Evolutionary conservation across 2,797 vertebrate genomes (phyloP).

Genomic region (Microctenopoma lineatum): DNA sequence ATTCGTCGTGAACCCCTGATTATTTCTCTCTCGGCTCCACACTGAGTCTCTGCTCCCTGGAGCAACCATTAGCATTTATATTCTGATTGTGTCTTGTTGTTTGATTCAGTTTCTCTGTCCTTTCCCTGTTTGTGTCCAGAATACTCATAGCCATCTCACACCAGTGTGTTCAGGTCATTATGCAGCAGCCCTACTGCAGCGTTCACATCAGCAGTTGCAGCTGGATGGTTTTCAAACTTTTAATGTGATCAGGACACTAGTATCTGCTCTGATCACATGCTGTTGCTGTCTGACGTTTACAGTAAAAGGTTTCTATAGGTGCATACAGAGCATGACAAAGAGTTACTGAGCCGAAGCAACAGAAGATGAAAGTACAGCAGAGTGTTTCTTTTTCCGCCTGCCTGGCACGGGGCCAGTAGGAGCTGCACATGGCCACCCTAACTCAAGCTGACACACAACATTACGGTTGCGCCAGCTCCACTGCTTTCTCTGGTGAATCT

Average conservation of each 20-base stretch:
- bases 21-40: slow-evolving; percentile 14
- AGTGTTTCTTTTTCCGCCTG: slow-evolving; percentile 34
- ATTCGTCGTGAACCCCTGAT: slow-evolving; percentile 7
- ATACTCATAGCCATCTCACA: slow-evolving; percentile 31
- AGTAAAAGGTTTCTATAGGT: slow-evolving; percentile 19
- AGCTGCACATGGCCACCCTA: slow-evolving; percentile 35
- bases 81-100: slow-evolving; percentile 21
- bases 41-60: slow-evolving; percentile 22
- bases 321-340: slow-evolving; percentile 21
- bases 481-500: slow-evolving; percentile 27
- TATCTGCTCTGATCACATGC: slow-evolving; percentile 15
- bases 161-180: slow-evolving; percentile 33
- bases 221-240: slow-evolving; percentile 23
- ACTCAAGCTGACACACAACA: slow-evolving; percentile 49
- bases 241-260: background rate
- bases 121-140: slow-evolving; percentile 19
- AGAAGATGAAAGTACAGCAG: slow-evolving; percentile 38
- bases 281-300: slow-evolving; percentile 19
- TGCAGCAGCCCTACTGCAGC: background rate
- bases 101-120: slow-evolving; percentile 12
- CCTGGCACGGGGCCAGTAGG: slow-evolving; percentile 28
- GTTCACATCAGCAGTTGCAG: slow-evolving; percentile 33
- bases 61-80: slow-evolving; percentile 32
- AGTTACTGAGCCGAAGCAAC: slow-evolving; percentile 23
- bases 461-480: slow-evolving; percentile 30